These are phyloP conservation scores for Scrobipalpa costella DNA, from an alignment of 2,888 invertebrate genomes.

Conservation along the genomic window DNA sequence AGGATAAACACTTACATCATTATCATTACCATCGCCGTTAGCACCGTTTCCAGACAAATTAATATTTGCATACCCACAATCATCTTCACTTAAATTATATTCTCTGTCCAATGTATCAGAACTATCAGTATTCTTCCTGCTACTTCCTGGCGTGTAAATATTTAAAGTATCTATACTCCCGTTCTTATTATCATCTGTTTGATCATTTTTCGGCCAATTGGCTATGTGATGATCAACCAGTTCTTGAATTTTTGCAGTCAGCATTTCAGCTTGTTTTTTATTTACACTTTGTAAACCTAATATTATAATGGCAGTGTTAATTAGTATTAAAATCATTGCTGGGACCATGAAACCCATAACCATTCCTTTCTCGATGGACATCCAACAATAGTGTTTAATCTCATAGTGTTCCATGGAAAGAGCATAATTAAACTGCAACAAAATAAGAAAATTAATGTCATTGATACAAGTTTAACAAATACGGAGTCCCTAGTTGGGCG, in stretches of 20 bases:
- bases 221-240: slow-evolving; percentile 68
- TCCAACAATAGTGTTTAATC: slow-evolving; percentile 87
- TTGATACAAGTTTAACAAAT: background rate
- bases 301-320: slow-evolving; percentile 82
- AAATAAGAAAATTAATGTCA: background rate
- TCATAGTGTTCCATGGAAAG: slow-evolving; percentile 87
- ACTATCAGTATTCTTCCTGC: slow-evolving; percentile 69
- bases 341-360: slow-evolving; percentile 88
- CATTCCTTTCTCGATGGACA: slow-evolving; percentile 89
- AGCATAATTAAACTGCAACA: slow-evolving; percentile 83
- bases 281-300: slow-evolving; percentile 76
- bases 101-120: slow-evolving; percentile 71
- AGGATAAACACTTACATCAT: slow-evolving; percentile 48
- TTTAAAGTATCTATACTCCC: slow-evolving; percentile 66
- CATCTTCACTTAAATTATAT: slow-evolving; percentile 65
- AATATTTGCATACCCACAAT: slow-evolving; percentile 61
- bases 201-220: slow-evolving; percentile 64
- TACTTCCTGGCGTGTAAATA: slow-evolving; percentile 62
- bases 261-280: slow-evolving; percentile 69
- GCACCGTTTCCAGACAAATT: slow-evolving; percentile 45
- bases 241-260: slow-evolving; percentile 72
- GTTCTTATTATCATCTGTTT: slow-evolving; percentile 51
- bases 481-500: too few species aligned
- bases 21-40: slow-evolving; percentile 58
- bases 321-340: slow-evolving; percentile 84